phyloP scores from a whole-genome alignment of 2,113 vertebrate species.

The Oenanthe oenanthe region DNA sequence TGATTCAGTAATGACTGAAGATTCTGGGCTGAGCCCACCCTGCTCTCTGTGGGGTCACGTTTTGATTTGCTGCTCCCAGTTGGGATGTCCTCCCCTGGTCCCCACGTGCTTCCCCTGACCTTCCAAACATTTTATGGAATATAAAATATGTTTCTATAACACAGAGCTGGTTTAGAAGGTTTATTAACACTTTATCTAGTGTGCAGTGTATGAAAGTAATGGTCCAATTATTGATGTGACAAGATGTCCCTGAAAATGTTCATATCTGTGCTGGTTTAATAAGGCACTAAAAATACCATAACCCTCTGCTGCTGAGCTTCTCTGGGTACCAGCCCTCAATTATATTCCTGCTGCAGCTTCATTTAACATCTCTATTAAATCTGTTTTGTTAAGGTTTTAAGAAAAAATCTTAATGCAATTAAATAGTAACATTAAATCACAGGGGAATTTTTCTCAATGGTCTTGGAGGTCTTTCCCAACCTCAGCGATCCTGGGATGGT shows the following conservation, averaged over 20 bases:
- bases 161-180: constrained; percentile 13
- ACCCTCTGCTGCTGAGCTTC: not conserved
- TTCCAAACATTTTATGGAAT: not conserved
- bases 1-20: not conserved
- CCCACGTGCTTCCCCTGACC: not conserved
- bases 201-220: constrained; percentile 31
- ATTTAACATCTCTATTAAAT: not conserved
- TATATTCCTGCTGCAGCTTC: not conserved
- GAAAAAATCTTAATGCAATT: not conserved
- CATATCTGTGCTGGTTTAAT: constrained; percentile 30
- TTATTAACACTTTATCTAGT: constrained; percentile 67
- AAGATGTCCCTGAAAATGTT: constrained; percentile 38
- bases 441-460: accelerated
- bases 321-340: not conserved
- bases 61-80: not conserved
- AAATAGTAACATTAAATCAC: not conserved
- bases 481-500: accelerated
- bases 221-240: constrained; percentile 49
- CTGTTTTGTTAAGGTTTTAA: not conserved
- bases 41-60: accelerated
- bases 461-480: not conserved
- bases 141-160: constrained; percentile 23
- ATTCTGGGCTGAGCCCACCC: not conserved
- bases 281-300: constrained; percentile 15
- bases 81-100: not conserved